phyloP scores from a whole-genome alignment of 2,888 invertebrate genomes.

The Drosophila anceps region DNA sequence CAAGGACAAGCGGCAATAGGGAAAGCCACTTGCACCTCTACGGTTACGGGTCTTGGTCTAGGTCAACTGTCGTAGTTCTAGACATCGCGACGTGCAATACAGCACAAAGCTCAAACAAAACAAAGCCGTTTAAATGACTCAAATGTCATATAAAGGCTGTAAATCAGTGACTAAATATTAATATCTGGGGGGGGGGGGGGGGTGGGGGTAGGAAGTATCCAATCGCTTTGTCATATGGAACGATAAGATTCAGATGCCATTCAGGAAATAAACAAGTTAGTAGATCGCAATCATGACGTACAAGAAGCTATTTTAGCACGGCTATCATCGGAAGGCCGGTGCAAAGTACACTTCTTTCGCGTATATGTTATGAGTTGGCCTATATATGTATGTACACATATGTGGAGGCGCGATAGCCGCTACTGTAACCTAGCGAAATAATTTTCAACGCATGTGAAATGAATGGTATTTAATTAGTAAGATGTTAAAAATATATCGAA shows the following conservation, averaged over 20 bases:
- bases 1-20: slow-evolving; percentile 49
- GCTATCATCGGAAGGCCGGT: slow-evolving; percentile 21
- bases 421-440: slow-evolving; percentile 44
- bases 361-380: slow-evolving; percentile 17
- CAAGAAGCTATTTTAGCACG: slow-evolving; percentile 51
- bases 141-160: slow-evolving; percentile 22
- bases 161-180: slow-evolving; percentile 40
- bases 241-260: slow-evolving; percentile 55
- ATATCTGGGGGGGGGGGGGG: not conserved
- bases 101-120: slow-evolving; percentile 12
- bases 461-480: slow-evolving; percentile 69
- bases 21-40: slow-evolving; percentile 25
- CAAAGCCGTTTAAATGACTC: slow-evolving; percentile 25
- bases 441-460: slow-evolving; percentile 54
- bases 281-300: slow-evolving; percentile 53
- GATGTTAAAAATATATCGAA: slow-evolving; percentile 55
- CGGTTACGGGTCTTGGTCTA: slow-evolving; percentile 40
- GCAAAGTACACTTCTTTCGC: slow-evolving; percentile 49
- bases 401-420: slow-evolving; percentile 2
- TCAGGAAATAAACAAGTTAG: slow-evolving; percentile 31
- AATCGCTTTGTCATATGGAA: slow-evolving; percentile 22
- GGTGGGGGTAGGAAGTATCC: not conserved
- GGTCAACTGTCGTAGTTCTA: slow-evolving; percentile 31
- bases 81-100: slow-evolving; percentile 1
- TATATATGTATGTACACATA: not conserved